Percentiles rank a stretch among this genome's conserved stretches.
phyloP scores from a whole-genome alignment of 2,888 invertebrate species.

The Pristionchus mayeri region DNA sequence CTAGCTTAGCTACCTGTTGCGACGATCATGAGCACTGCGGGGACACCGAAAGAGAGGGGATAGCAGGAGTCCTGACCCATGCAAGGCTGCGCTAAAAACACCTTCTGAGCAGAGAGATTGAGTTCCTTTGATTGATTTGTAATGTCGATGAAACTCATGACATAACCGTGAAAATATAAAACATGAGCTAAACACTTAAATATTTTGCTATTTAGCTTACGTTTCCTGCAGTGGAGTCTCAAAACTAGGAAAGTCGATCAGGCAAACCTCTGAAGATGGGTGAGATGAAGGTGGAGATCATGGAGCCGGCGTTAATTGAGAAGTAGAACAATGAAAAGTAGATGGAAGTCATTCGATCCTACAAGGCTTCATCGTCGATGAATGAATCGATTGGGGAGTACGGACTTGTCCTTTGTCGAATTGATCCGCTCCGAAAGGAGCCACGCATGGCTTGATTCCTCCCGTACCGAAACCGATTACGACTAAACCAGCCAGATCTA shows the following conservation, averaged over 20 bases:
- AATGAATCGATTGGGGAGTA: neutral
- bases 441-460: conserved; percentile 80
- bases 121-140: too few relatives aligned
- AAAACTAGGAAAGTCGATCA: neutral
- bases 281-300: conserved; percentile 90
- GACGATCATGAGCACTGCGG: conserved; percentile 88
- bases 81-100: conserved; percentile 65
- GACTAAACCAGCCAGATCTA: conserved; percentile 76
- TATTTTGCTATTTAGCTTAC: too few relatives aligned
- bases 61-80: conserved; percentile 83
- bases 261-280: conserved; percentile 85
- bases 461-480: conserved; percentile 79
- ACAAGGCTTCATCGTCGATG: too few relatives aligned
- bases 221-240: too few relatives aligned
- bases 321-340: conserved; percentile 97
- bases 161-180: too few relatives aligned
- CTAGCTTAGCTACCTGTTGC: conserved; percentile 81
- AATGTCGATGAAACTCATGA: too few relatives aligned
- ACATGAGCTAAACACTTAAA: too few relatives aligned
- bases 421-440: conserved; percentile 80
- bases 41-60: conserved; percentile 90
- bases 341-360: conserved; percentile 84
- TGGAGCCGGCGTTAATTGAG: conserved; percentile 90
- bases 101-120: too few relatives aligned
- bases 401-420: conserved; percentile 76